Evolutionary conservation across 2,113 vertebrate genomes (phyloP).

Genomic region (Phoenicopterus ruber): DNA sequence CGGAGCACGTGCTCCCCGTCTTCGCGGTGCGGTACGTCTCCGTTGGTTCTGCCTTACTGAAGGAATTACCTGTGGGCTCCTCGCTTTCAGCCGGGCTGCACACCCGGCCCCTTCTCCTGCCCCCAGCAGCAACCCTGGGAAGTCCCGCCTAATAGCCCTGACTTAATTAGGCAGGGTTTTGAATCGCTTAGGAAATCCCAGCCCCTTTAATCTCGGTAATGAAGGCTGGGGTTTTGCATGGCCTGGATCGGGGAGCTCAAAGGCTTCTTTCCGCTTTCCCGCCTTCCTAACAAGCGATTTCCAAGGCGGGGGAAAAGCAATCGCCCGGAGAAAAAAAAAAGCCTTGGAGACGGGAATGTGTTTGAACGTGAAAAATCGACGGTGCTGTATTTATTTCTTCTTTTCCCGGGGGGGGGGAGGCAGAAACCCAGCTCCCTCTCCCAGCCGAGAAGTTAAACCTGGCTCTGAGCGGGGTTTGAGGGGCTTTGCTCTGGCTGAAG

Average conservation of each 20-base stretch:
- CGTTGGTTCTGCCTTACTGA: neutral
- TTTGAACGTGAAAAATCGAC: neutral
- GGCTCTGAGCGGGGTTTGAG: neutral
- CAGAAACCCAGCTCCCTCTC: neutral
- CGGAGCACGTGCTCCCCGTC: rapidly evolving
- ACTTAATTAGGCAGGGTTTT: constrained; percentile 34
- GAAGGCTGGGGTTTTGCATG: constrained; percentile 19
- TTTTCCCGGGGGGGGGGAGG: neutral
- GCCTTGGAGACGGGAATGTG: neutral
- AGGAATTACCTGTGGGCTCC: neutral
- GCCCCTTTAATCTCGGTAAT: constrained; percentile 16
- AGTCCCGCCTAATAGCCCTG: neutral
- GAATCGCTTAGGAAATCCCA: constrained; percentile 46
- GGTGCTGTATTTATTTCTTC: neutral
- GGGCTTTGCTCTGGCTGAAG: neutral
- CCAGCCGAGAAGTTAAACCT: neutral
- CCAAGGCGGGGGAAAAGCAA: neutral
- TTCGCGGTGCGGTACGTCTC: neutral
- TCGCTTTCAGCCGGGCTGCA: neutral
- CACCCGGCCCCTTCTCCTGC: neutral
- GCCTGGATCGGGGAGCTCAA: neutral
- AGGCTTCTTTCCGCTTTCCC: constrained; percentile 8
- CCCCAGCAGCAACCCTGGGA: neutral
- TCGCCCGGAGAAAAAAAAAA: neutral
- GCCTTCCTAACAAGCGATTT: neutral